Base-by-base conservation (phyloP, 2,888 invertebrate species). In the Tridacna crocea region DNA sequence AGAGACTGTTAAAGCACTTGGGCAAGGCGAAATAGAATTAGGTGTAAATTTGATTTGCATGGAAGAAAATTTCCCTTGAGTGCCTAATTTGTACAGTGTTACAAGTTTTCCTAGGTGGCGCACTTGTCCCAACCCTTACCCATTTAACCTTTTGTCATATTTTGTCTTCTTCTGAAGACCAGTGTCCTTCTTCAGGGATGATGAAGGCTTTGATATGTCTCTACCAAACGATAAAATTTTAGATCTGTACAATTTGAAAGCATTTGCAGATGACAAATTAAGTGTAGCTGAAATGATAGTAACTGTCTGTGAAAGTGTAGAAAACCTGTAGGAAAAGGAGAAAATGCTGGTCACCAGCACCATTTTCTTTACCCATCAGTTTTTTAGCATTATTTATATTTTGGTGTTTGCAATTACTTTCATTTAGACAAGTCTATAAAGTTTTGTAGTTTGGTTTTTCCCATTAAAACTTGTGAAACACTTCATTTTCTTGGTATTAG, bases 41-140 rank as follows among this genome's bases (percentile, higher is more conserved):
- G 70, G 82, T 79, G 79, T 83, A 88, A 90, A 90, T 90, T 89
- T 87, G 86, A 90, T 88, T 89, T 88, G 81, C 80, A 83, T 80
- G 74, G 63, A 68, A n/a, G 78, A 72, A 79, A 85, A 90, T 87
- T 89, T 90, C 88, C 89, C 89, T 75, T 68, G 82, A 80, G 89
- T 83, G 84, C 77, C 68, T 87, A 86, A 89, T 89, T 88, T 85
- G 82, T 82, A 76, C 79, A 74, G 77, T 77, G 66, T 66, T 66
- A 66, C 66, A 66, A 46, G 66, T 66, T 61, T n/a, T 19, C 61
- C 46, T 66, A 15, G 27, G 27, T 36, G 36, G n/a, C 19, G 46
- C 15, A n/a, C 46, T 46, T 66, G 27, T 66, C 36, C 36, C 15
- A n/a, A 36, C 46, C 27, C 66, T 66, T 66, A n/a, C n/a, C 27